A percentile compares a stretch with the other conserved stretches of the same genome.
Conservation (phyloP, 2,888 invertebrate genomes). For the Athetis lepigone region DNA sequence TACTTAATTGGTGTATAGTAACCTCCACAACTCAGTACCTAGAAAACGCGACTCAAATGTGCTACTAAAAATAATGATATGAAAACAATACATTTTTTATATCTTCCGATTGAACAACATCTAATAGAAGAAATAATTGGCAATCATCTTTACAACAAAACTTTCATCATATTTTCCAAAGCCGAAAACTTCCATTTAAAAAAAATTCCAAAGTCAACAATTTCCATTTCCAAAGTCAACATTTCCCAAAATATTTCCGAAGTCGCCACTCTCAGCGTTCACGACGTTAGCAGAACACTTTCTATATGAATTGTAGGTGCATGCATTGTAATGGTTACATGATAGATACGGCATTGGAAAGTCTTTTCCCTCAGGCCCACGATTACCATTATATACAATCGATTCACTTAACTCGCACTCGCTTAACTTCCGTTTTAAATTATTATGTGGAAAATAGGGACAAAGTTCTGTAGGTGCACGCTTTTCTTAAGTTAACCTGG, state of each 20-base stretch:
- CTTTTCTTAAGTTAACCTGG: constrained; percentile 24
- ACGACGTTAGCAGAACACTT: constrained; percentile 78
- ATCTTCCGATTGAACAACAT: too few relatives aligned
- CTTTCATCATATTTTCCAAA: too few relatives aligned
- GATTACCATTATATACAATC: constrained; percentile 78
- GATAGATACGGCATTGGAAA: constrained; percentile 83
- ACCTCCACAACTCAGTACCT: too few relatives aligned
- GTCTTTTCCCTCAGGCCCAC: constrained; percentile 76
- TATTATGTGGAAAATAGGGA: constrained; percentile 48
- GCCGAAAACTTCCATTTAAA: too few relatives aligned
- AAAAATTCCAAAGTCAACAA: too few relatives aligned
- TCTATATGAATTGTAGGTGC: constrained; percentile 88
- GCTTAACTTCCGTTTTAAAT: constrained; percentile 57
- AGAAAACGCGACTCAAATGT: too few relatives aligned
- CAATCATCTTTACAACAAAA: too few relatives aligned
- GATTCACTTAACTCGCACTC: constrained; percentile 73
- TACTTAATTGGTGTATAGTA: too few relatives aligned
- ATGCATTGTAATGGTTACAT: constrained; percentile 87
- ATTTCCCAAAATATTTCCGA: constrained; percentile 20
- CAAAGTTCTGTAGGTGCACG: not conserved
- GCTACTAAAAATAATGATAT: too few relatives aligned
- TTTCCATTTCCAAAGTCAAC: too few relatives aligned
- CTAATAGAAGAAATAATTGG: too few relatives aligned
- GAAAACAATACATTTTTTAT: too few relatives aligned
- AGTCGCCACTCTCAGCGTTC: constrained; percentile 52